phyloP scores from a whole-genome alignment of 1,140 invertebrate species.

The Bombus huntii region DNA sequence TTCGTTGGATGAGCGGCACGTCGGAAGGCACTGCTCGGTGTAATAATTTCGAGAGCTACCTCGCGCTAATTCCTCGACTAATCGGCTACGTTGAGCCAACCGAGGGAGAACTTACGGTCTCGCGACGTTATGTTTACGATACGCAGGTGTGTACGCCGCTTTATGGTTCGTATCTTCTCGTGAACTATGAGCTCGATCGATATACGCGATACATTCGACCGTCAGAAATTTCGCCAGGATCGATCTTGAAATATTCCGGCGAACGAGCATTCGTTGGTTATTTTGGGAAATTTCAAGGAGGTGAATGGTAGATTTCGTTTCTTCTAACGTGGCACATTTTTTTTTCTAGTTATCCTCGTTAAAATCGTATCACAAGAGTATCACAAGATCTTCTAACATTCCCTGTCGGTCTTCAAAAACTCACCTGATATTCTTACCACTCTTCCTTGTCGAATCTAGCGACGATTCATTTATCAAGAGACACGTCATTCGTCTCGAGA shows the following conservation, averaged over 20 bases:
- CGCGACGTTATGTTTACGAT: slow-evolving; percentile 61
- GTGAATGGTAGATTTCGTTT: too few relatives aligned
- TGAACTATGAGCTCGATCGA: slow-evolving; percentile 50
- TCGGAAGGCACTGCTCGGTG: slow-evolving; percentile 13
- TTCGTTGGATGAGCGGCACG: not conserved
- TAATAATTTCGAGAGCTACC: slow-evolving; percentile 40
- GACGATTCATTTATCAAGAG: too few relatives aligned
- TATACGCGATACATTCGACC: slow-evolving; percentile 6
- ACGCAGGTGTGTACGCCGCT: slow-evolving; percentile 65
- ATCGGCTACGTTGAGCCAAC: slow-evolving; percentile 54
- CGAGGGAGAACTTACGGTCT: slow-evolving; percentile 3
- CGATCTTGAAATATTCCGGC: not conserved
- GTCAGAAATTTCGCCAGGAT: slow-evolving; percentile 12
- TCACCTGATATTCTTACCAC: too few relatives aligned
- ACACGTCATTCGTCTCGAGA: too few relatives aligned
- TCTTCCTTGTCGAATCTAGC: too few relatives aligned
- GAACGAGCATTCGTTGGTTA: too few relatives aligned
- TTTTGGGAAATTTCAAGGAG: not conserved
- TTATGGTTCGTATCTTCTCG: slow-evolving; percentile 51
- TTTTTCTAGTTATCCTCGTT: too few relatives aligned
- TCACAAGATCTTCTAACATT: too few relatives aligned
- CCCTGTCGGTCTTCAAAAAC: too few relatives aligned
- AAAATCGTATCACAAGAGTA: too few relatives aligned
- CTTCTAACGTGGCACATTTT: too few relatives aligned
- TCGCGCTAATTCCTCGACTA: slow-evolving; percentile 70